Base-by-base conservation (phyloP, 37 sponge, comb jelly and placozoan genomes). In the Bolinopsis microptera region DNA sequence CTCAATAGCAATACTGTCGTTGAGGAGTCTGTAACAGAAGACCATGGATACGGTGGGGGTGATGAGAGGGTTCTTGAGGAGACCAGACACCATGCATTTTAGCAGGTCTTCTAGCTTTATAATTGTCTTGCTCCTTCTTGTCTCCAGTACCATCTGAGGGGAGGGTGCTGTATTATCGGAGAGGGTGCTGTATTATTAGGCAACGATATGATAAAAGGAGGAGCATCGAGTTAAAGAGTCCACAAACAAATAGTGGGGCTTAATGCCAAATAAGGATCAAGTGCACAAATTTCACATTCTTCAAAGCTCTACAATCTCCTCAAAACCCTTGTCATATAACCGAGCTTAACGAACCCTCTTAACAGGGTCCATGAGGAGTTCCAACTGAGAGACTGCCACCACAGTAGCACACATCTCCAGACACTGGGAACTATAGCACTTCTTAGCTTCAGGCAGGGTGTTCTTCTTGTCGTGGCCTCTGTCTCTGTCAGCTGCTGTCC, bases 21-120 rank as follows among this genome's bases (percentile, higher is more conserved):
- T 41, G 0, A 86, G 61, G 16, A 86, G 41, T 0, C 39, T 30
- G 38, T 38, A 18, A 41, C 61, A 39, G 61, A 86, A 86, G 2
- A 86, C 90, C 90, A 86, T 39, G 36, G 90, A 35, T 22, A 86
- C 90, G 1, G 90, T 86, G n/a, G 90, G 90, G 61, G 90, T 39
- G 41, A 86, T n/a, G 90, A 86, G 90, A 13, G n/a, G 24, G 90
- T 86, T 86, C 0, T 34, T n/a, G 26, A 86, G 90, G 61, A 86
- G 61, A 41, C 90, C 90, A 39, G 90, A 36, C 3, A 86, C 90
- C n/a, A 86, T 23, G 27, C 61, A 28, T 40, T 34, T 38, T 30
- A 86, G 61, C 0, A 40, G 30, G 3, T 86, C 90, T 86, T 86
- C 90, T 26, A 86, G 61, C 21, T 22, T 34, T 41, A 30, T 28